These are phyloP conservation scores for Pilophorus perplexus DNA, from an alignment of 2,888 invertebrate species.

Conservation along the genomic window DNA sequence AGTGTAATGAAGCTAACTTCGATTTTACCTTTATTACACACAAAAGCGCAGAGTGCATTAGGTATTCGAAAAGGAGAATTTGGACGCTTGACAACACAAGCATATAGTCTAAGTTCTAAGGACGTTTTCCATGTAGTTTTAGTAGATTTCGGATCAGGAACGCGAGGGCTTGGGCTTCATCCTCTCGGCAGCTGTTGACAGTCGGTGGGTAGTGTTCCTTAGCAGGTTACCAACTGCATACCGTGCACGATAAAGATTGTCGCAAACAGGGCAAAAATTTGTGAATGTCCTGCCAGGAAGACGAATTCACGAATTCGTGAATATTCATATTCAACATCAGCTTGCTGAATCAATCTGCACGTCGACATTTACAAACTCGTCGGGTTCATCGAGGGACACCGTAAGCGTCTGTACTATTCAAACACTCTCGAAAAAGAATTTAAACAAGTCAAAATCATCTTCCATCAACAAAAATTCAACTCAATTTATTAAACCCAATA, in stretches of 20 bases:
- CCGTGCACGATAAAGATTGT: conserved; percentile 83
- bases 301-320: no score
- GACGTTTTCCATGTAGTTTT: conserved; percentile 76
- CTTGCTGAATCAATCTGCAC: conserved; percentile 73
- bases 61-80: no score
- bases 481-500: no score
- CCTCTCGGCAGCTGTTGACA: conserved; percentile 72
- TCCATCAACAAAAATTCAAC: no score
- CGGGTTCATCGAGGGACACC: conserved; percentile 68
- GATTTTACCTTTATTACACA: no score
- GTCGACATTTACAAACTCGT: conserved; percentile 78
- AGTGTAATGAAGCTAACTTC: no score
- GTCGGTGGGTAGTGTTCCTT: conserved; percentile 78
- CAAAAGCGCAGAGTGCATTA: no score
- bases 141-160: conserved; percentile 79
- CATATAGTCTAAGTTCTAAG: no score
- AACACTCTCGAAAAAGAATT: no score
- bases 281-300: conserved; percentile 53
- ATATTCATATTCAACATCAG: conserved; percentile 67
- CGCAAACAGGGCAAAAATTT: conserved; percentile 71
- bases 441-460: no score
- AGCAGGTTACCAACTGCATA: conserved; percentile 81
- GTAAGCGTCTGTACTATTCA: no score
- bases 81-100: no score
- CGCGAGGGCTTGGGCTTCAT: conserved; percentile 83